Percentiles rank a stretch among this genome's conserved stretches.
These are phyloP conservation scores for Choloepus didactylus DNA, from an alignment of 2,797 vertebrate genomes.

Conservation along the genomic window DNA sequence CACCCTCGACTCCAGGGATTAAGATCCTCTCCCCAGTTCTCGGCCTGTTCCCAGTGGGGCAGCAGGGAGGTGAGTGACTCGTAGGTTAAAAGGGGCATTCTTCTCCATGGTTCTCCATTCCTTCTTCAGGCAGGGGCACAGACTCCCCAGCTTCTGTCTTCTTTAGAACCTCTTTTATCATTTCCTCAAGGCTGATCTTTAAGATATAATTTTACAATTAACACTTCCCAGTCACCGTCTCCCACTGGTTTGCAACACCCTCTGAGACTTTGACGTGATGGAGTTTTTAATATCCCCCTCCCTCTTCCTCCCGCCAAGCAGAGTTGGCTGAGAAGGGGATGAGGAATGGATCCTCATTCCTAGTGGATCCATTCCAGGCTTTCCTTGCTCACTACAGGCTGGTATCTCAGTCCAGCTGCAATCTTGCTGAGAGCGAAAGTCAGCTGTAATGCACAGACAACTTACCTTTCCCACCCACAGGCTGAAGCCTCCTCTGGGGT, in stretches of 20 bases:
- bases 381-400: not conserved
- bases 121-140: not conserved
- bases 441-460: not conserved
- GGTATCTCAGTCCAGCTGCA: constrained; percentile 17
- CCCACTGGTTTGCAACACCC: not conserved
- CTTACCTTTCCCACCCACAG: constrained; percentile 57
- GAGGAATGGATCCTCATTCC: not conserved
- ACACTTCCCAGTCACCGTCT: constrained; percentile 6
- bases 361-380: not conserved
- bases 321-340: not conserved
- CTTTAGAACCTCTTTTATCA: constrained; percentile 5
- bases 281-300: not conserved
- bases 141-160: not conserved
- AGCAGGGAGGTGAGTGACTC: not conserved
- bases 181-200: constrained; percentile 42
- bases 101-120: not conserved
- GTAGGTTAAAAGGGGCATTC: not conserved
- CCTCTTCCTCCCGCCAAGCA: not conserved
- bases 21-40: not conserved
- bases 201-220: constrained; percentile 18
- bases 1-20: not conserved
- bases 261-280: not conserved
- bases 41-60: not conserved
- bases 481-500: constrained; percentile 22
- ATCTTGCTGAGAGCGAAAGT: constrained; percentile 7